phyloP scores from a whole-genome alignment of 2,113 vertebrate species.

The Callipepla californica region DNA sequence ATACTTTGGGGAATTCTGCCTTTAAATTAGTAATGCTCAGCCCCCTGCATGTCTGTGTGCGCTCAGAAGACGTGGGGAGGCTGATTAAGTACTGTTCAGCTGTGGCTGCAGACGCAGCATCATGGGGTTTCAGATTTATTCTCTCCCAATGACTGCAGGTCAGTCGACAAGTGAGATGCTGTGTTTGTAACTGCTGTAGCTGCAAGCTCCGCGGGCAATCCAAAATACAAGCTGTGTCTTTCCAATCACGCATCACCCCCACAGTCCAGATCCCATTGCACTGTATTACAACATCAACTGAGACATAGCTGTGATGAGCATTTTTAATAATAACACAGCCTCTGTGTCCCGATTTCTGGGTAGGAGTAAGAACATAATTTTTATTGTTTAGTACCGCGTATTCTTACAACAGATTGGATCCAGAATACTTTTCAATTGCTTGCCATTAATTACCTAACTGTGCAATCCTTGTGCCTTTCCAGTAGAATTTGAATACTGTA shows the following conservation, averaged over 20 bases:
- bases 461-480: neutral
- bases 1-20: neutral
- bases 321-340: neutral
- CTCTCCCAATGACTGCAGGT: neutral
- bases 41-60: neutral
- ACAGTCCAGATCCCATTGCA: neutral
- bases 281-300: neutral
- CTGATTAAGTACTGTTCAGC: neutral
- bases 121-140: neutral
- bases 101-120: neutral
- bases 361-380: neutral
- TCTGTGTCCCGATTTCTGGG: neutral
- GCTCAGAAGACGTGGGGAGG: neutral
- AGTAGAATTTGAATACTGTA: neutral
- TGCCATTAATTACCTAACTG: neutral
- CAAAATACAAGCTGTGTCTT: conserved; percentile 34
- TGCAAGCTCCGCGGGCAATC: neutral
- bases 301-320: neutral
- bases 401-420: neutral
- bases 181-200: neutral
- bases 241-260: neutral
- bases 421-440: neutral
- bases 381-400: neutral
- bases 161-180: neutral
- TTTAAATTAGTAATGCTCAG: conserved; percentile 23